Percentiles rank a stretch among this genome's conserved stretches.
phyloP scores from a whole-genome alignment of 2,797 vertebrate species.

The Euthynnus affinis region DNA sequence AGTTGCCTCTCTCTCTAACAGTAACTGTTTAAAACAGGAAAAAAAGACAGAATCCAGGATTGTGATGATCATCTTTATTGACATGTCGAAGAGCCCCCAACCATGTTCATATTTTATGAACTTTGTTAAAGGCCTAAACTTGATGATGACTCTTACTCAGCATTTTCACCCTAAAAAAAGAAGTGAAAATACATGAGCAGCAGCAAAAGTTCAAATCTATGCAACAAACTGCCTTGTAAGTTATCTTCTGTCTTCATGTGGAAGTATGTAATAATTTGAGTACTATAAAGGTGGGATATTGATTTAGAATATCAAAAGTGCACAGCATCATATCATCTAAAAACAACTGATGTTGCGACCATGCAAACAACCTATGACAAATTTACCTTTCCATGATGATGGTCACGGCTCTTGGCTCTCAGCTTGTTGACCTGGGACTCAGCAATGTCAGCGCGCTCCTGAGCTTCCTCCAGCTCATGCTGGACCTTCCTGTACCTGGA shows the following conservation, averaged over 20 bases:
- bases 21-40: background rate
- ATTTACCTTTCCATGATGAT: constrained; percentile 76
- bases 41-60: constrained; percentile 23
- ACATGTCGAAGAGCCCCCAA: background rate
- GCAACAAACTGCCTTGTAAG: background rate
- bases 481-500: constrained; percentile 89
- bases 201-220: background rate
- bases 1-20: no score
- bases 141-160: constrained; percentile 42
- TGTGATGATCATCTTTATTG: constrained; percentile 52
- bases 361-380: background rate
- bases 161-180: constrained; percentile 47
- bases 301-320: background rate
- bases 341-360: background rate
- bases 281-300: background rate
- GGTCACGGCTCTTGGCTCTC: constrained; percentile 89
- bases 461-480: constrained; percentile 90
- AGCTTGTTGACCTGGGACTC: constrained; percentile 94
- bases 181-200: constrained; percentile 9
- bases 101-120: constrained; percentile 68
- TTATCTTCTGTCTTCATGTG: background rate
- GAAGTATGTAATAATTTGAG: background rate
- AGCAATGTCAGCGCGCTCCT: constrained; percentile 92
- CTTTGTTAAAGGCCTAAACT: constrained; percentile 18
- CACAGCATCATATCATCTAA: background rate